Evolutionary conservation across 1,140 invertebrate species (phyloP), one percentile per base, ranked within the genome.

Genomic region (Gryon sp.): DNA sequence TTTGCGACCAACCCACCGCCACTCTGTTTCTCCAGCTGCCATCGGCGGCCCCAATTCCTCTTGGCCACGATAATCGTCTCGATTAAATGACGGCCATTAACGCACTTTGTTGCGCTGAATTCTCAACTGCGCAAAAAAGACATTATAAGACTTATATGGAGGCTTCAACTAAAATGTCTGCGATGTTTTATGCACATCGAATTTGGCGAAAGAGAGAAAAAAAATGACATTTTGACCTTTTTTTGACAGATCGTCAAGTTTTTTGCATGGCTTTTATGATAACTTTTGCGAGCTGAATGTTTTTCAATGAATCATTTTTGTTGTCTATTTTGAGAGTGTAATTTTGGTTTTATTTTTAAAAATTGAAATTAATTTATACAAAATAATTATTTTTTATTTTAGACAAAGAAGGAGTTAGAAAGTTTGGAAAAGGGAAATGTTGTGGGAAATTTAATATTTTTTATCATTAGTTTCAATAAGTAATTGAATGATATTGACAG

Each of bases 241-340:
- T n/a, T n/a, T 62, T 60, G 60, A 65, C 60, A 24, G 38, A 65
- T 65, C 60, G 45, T 65, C 46, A 52, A 68, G 50, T 40, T 66
- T 46, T 53, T 68, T 12, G 41, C 40, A 36, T 12, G 22, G 20
- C 19, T 22, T 36, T 57, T 68, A 68, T 68, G 63, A 14, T 38
- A 68, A 68, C 57, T 68, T 68, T 48, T 68, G 46, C 60, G 46
- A 52, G n/a, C 11, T 52, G 24, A 26, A 1, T n/a, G n/a, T 24
- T 36, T 48, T 4, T 1, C 0, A 16, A 0, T 6, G 2, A 46
- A 14, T 22, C 26, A 36, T 45, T n/a, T n/a, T n/a, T n/a, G n/a
- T n/a, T n/a, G n/a, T n/a, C n/a, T n/a, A n/a, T n/a, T n/a, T n/a
- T n/a, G n/a, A n/a, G n/a, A n/a, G n/a, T n/a, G n/a, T n/a, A n/a